These are phyloP conservation scores for Pseudocheirus occidentalis DNA, from an alignment of 2,797 vertebrate genomes.

Conservation along the genomic window DNA sequence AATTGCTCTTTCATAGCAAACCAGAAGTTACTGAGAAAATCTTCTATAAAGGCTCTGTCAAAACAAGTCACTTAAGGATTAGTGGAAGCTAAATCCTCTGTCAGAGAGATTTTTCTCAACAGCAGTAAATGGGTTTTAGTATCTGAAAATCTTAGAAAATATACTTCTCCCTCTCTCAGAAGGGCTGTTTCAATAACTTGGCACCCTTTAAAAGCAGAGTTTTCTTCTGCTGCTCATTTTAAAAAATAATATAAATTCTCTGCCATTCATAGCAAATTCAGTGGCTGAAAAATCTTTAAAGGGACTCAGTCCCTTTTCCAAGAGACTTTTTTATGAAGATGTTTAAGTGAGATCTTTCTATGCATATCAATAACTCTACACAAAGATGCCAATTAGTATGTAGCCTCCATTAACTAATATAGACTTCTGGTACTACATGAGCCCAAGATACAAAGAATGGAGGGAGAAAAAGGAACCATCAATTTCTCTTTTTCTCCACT, in stretches of 20 bases:
- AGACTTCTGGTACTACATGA: not conserved
- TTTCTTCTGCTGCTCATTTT: constrained; percentile 66
- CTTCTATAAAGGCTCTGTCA: constrained; percentile 83
- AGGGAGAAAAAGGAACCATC: not conserved
- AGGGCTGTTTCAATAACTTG: constrained; percentile 49
- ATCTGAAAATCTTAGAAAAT: constrained; percentile 83
- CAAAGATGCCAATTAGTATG: constrained; percentile 47
- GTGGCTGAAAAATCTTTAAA: constrained; percentile 47
- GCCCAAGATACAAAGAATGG: not conserved
- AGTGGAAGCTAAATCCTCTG: constrained; percentile 82
- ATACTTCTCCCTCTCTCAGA: constrained; percentile 57
- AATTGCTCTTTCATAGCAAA: constrained; percentile 83
- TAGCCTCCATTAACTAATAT: not conserved
- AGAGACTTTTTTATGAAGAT: constrained; percentile 10
- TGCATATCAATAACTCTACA: constrained; percentile 4
- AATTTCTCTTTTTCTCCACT: not conserved
- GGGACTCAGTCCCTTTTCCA: not conserved
- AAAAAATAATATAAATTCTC: constrained; percentile 57
- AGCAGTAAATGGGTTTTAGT: constrained; percentile 80
- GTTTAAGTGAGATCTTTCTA: not conserved
- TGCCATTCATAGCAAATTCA: constrained; percentile 51
- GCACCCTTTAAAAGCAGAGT: constrained; percentile 65
- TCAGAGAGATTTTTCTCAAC: constrained; percentile 82
- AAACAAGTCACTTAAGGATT: constrained; percentile 87
- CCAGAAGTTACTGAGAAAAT: constrained; percentile 81